Evolutionary conservation across 2,113 vertebrate genomes (phyloP).

Genomic region (Xiphophorus couchianus): DNA sequence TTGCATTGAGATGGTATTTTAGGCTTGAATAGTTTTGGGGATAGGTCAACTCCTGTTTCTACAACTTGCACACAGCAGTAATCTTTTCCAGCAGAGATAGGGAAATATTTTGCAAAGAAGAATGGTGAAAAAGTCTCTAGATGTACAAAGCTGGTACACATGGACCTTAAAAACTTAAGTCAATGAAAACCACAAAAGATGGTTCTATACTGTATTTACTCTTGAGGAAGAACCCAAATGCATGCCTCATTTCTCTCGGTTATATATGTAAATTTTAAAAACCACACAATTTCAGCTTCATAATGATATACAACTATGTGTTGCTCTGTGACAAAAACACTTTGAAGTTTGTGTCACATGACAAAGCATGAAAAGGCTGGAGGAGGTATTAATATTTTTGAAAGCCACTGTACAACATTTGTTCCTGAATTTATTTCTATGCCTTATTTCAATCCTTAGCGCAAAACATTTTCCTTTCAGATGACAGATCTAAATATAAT

Average conservation of each 20-base stretch:
- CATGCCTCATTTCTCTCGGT: background rate
- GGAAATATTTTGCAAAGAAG: background rate
- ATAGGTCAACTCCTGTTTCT: too few relatives aligned
- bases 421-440: background rate
- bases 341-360: background rate
- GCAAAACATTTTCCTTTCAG: background rate
- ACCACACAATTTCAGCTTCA: background rate
- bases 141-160: too few relatives aligned
- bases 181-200: background rate
- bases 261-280: background rate
- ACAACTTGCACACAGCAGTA: too few relatives aligned
- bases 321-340: too few relatives aligned
- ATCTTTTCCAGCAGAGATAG: too few relatives aligned
- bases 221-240: too few relatives aligned
- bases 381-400: background rate
- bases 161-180: too few relatives aligned
- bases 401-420: background rate
- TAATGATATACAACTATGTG: background rate
- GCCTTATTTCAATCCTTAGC: background rate
- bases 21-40: too few relatives aligned
- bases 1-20: too few relatives aligned
- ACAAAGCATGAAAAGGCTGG: background rate
- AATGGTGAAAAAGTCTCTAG: too few relatives aligned
- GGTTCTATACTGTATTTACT: background rate
- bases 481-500: background rate